Percentiles rank a stretch among this genome's conserved stretches.
phyloP scores from a whole-genome alignment of 2,113 vertebrate species.

The Mormyrus iriodes region DNA sequence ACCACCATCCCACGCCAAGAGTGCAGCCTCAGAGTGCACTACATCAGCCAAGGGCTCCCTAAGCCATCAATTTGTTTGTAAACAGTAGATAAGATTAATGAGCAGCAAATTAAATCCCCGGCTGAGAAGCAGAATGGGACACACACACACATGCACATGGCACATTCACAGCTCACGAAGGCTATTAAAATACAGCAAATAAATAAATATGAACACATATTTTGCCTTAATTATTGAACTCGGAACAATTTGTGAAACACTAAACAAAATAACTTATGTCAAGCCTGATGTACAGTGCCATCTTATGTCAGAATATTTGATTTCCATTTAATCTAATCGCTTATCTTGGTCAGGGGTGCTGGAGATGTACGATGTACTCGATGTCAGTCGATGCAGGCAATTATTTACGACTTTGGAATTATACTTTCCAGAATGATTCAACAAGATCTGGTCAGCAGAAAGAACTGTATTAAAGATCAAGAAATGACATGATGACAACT shows the following conservation, averaged over 20 bases:
- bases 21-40: conserved; percentile 49
- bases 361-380: not conserved
- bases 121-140: conserved; percentile 40
- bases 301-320: not conserved
- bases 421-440: not conserved
- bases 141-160: conserved; percentile 21
- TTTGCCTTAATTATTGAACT: not conserved
- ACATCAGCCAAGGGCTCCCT: conserved; percentile 54
- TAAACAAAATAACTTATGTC: not conserved
- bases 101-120: conserved; percentile 52
- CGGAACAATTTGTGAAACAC: not conserved
- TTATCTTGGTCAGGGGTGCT: not conserved
- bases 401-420: not conserved
- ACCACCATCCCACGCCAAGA: conserved; percentile 41
- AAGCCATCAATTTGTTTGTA: conserved; percentile 69
- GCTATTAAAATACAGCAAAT: not conserved
- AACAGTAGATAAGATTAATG: conserved; percentile 60
- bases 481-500: conserved; percentile 2
- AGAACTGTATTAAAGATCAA: not conserved
- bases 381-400: not conserved
- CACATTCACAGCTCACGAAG: not conserved
- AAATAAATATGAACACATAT: not conserved
- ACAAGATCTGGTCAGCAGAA: not conserved
- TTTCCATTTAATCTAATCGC: not conserved
- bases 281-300: not conserved